Percentiles rank a stretch among this genome's conserved stretches.
Evolutionary conservation across 1,140 invertebrate genomes (phyloP).

Genomic region (Oreohelix idahoensis): DNA sequence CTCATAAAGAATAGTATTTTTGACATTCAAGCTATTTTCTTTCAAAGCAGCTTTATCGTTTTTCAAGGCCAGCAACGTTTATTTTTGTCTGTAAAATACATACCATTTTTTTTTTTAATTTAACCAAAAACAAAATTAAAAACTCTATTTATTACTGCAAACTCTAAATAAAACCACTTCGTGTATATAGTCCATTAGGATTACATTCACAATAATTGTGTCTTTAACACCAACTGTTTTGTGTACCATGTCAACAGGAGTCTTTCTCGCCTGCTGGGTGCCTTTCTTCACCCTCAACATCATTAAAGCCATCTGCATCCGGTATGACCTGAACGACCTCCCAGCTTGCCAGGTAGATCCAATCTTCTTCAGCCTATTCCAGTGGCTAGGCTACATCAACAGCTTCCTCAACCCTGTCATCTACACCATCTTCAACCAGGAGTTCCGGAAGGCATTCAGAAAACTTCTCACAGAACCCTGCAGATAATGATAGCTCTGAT

Average conservation of each 20-base stretch:
- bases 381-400: conserved; percentile 99
- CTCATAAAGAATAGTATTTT: no score
- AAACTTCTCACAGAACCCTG: conserved; percentile 82
- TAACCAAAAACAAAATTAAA: no score
- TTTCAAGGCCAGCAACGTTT: no score
- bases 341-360: conserved; percentile 65
- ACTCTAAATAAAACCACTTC: no score
- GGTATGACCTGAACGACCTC: conserved; percentile 60
- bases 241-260: conserved; percentile 77
- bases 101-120: no score
- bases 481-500: conserved; percentile 29
- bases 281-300: conserved; percentile 98
- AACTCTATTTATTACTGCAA: no score
- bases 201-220: no score
- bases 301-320: conserved; percentile 93
- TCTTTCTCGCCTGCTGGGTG: conserved; percentile 98
- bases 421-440: conserved; percentile 99
- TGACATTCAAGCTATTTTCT: no score
- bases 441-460: conserved; percentile 98
- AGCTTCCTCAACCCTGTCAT: conserved; percentile 97
- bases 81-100: no score
- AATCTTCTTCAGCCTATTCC: conserved; percentile 83
- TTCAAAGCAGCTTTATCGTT: no score
- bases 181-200: no score
- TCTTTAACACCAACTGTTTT: no score